These are phyloP conservation scores for Gallinago undulata DNA, from an alignment of 2,113 vertebrate genomes.

Conservation along the genomic window DNA sequence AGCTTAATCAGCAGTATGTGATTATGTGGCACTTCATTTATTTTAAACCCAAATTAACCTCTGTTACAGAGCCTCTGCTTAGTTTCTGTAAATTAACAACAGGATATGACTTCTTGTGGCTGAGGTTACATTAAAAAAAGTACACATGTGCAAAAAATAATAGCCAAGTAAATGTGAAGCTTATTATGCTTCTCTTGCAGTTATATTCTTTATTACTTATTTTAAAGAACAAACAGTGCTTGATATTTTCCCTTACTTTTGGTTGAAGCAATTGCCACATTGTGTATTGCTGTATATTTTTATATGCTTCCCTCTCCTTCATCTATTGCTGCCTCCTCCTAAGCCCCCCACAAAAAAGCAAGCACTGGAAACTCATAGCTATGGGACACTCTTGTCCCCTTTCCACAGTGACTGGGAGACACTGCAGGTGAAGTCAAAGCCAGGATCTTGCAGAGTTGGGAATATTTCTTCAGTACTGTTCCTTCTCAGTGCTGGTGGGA, in stretches of 20 bases:
- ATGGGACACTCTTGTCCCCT: not conserved
- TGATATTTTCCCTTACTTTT: not conserved
- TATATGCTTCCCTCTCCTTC: not conserved
- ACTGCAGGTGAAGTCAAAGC: not conserved
- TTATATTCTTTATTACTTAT: not conserved
- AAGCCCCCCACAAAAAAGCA: too few relatives aligned
- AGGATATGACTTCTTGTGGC: not conserved
- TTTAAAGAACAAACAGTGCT: not conserved
- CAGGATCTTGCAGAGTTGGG: not conserved
- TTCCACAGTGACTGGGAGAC: not conserved
- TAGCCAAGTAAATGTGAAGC: not conserved
- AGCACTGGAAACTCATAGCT: not conserved
- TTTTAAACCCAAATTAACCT: slow-evolving; percentile 40
- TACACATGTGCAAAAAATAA: not conserved
- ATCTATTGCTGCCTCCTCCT: not conserved
- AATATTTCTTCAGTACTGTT: not conserved
- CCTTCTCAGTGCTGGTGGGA: not conserved
- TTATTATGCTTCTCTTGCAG: not conserved
- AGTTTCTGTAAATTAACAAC: not conserved
- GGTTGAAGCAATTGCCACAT: not conserved
- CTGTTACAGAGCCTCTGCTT: not conserved
- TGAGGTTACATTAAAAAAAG: not conserved
- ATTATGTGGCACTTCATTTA: slow-evolving; percentile 1
- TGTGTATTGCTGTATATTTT: not conserved
- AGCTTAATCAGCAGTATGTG: not conserved